Evolutionary conservation across 2,888 invertebrate species (phyloP), one percentile per base, ranked within the genome.

Genomic region (Hecatera dysodea): DNA sequence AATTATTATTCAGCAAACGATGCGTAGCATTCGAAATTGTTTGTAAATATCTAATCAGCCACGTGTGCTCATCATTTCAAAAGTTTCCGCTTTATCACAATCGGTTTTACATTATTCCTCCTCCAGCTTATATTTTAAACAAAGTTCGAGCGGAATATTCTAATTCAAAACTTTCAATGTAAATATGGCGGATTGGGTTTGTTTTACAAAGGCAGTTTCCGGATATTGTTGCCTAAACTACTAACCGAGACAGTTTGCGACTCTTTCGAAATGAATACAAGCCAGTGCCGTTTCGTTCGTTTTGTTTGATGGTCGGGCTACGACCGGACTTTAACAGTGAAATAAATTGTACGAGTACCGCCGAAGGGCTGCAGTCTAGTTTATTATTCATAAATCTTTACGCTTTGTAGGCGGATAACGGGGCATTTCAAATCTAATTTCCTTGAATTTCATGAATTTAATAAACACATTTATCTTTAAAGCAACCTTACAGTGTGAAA

Each of bases 101-200:
- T 89, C 86, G 84, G 90, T 89, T 91, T 88, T 87, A 84, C 87
- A 88, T 91, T 89, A 91, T 88, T 90, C 83, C 86, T 85, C 86
- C 78, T 78, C 83, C 86, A 86, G 89, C 88, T 90, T 87, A 88
- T 86, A 90, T 89, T 91, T 90, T 87, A 89, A 88, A 88, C 89
- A 89, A 91, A 91, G 84, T 91, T 92, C 67, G 62, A 74, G 70
- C 71, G 78, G 81, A 86, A 85, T 88, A 88, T 88, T 88, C 86
- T 86, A 87, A 87, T 87, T 87, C 80, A 67, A 64, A 92, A 92
- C 90, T 92, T 92, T 90, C 86, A 88, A 87, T 90, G 90, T 91
- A 91, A 91, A 91, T 90, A 90, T 88, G 80, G 79, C 83, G 83
- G 75, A 82, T 87, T 85, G 82, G 82, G 86, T 79, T 86, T 86